Base-by-base conservation (phyloP, 2,113 vertebrate genomes). In the Hippocampus barbouri region DNA sequence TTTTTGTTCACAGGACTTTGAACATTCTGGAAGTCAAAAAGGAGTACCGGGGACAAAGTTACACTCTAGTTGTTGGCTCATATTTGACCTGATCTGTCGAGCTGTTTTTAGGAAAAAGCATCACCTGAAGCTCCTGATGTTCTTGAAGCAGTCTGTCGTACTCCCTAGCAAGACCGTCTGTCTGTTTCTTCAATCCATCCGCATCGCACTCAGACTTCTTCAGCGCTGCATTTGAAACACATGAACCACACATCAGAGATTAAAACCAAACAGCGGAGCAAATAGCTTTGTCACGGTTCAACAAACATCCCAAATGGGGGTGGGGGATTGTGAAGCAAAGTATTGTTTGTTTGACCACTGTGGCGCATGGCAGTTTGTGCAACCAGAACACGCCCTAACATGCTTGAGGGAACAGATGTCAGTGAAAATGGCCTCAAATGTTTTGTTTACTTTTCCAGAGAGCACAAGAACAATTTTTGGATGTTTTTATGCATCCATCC, bases 61-160 rank as follows among this genome's bases (percentile, higher is more conserved):
- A 38, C 5, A 12, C 0, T 68, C 8, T 11, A 38, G 10, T 61
- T 9, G 27, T 61, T 8, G 21, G n/a, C 9, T 21, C 10, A 11
- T 10, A 34, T 2, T 20, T 61, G 59, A 25, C 56, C 10, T 27
- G 10, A 60, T 18, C 16, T 30, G 6, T 16, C 21, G 4, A 21
- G 6, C 18, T n/a, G 34, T 38, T 63, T 9, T 79, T 56, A 66
- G 25, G 14, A 20, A 27, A 11, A 6, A 40, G 0, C 8, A 5
- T 81, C 54, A 99, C 96, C 95, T 95, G 96, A 72, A 99, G 90
- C 61, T 83, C 81, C 68, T 93, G 90, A 64, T 95, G 94, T 83
- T 96, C 93, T 70, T 87, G 91, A 67, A 95, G 76, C 83, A 99
- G 93, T 51, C 83, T 79, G 76, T 97, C 94, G 0, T 98, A 98